Base-by-base conservation (phyloP, 2,113 vertebrate genomes). In the Alosa alosa region DNA sequence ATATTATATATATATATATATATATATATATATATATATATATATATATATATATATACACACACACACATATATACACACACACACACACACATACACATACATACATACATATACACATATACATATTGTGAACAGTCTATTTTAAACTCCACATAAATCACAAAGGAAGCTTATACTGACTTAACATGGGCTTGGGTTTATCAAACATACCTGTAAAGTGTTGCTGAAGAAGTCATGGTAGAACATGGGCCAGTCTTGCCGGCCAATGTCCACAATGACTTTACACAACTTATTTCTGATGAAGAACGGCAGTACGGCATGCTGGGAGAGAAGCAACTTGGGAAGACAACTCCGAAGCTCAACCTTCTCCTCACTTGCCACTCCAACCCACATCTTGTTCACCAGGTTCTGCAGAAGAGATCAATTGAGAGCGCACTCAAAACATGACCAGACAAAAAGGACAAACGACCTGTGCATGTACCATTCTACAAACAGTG, bases 241-340 rank as follows among this genome's bases (percentile, higher is more conserved):
- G 94, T 99, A 99, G 95, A 99, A 99, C 98, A 99, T 99, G 0
- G 98, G 98, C 98, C 98, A 99, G 91, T 99, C 98, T 64, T 99
- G 98, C 88, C 98, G 96, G 88, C 98, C 98, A 6, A 99, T 99
- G 87, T 99, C 98, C 88, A 99, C 98, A 0, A 99, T 99, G 91
- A 99, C 98, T 93, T 99, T 99, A 92, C 97, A 99, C 90, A 99
- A 96, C 87, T 99, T 99, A 93, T 99, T 99, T 87, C 97, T 95
- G 90, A 99, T 98, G 91, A 99, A 99, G 94, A 96, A 98, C 87
- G 98, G 98, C 92, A 99, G 95, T 7, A 95, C 94, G 94, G 98
- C 98, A 92, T 99, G 97, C 92, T 99, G 97, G 90, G 96, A 96
- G 82, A 99, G 94, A 5, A 99, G 95, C 84, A 99, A 96, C 93